Base-by-base conservation (phyloP, 53 echinoderm and acorn worm genomes). In the Luidia sarsii region DNA sequence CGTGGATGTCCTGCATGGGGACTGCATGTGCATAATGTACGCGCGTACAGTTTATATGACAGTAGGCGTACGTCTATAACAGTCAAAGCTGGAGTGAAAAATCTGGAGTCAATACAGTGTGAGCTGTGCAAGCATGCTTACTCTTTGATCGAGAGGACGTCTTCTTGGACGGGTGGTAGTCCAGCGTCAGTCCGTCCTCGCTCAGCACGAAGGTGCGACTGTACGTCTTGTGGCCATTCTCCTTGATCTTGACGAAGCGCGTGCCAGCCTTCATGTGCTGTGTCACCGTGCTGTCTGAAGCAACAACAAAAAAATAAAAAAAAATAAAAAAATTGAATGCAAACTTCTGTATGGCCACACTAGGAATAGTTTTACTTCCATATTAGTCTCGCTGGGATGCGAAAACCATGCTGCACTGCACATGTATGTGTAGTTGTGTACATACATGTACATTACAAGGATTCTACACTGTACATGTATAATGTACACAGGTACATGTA, bases 81-180 rank as follows among this genome's bases (percentile, higher is more conserved):
- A n/a, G n/a, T n/a, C n/a, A n/a, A n/a, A n/a, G n/a, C n/a, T n/a
- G n/a, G n/a, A n/a, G n/a, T n/a, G n/a, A n/a, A n/a, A n/a, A n/a
- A n/a, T n/a, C n/a, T n/a, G n/a, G n/a, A n/a, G n/a, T n/a, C n/a
- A 14, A 54, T 54, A 20, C 10, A 9, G 19, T 15, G 15, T 15
- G 11, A 20, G 19, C 10, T 7, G 30, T 16, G 13, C 5, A 31
- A 50, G 16, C 32, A 30, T 66, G 65, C 92, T 84, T 80, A 97
- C 97, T 85, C 74, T 80, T 70, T 37, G 83, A 70, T 33, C 89
- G 85, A 48, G 64, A 56, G 3, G 69, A 33, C 4, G 86, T 55
- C 56, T 97, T 97, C 82, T 93, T 94, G 0, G 89, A 87, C 4
- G 97, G 97, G 49, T 68, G 51, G 79, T 97, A 97, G n/a, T 71